Conservation (phyloP, 2,888 invertebrate species). For the Xiphydria camelus region DNA sequence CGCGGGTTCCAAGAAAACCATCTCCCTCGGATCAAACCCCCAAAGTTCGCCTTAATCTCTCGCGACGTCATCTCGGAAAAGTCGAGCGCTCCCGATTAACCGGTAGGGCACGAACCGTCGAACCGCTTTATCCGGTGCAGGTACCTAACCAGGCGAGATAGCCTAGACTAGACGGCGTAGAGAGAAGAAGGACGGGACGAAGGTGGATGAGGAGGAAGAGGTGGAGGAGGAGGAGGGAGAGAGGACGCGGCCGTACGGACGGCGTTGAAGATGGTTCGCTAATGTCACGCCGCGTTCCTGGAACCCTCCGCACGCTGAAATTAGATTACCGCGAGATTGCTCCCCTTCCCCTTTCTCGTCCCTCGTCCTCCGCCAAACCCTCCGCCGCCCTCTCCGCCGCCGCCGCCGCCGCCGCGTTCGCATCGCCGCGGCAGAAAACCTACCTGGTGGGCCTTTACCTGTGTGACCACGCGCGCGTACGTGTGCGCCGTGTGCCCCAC, state of each 20-base stretch:
- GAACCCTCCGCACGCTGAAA: slow-evolving; percentile 54
- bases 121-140: slow-evolving; percentile 40
- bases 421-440: slow-evolving; percentile 22
- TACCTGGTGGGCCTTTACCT: slow-evolving; percentile 30
- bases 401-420: slow-evolving; percentile 19
- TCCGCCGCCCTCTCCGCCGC: slow-evolving; percentile 12
- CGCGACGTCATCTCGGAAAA: too few relatives aligned
- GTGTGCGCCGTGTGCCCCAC: too few relatives aligned
- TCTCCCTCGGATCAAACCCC: too few relatives aligned
- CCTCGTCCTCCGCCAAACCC: slow-evolving; percentile 20
- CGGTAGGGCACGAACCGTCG: too few relatives aligned
- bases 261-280: slow-evolving; percentile 39
- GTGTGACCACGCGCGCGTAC: not conserved
- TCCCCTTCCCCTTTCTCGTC: slow-evolving; percentile 35
- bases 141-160: slow-evolving; percentile 24
- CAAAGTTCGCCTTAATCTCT: too few relatives aligned
- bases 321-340: slow-evolving; percentile 56
- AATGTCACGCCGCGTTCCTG: slow-evolving; percentile 53
- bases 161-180: not conserved
- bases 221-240: slow-evolving; percentile 21
- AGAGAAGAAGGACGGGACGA: not conserved
- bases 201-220: slow-evolving; percentile 14
- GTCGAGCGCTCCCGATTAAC: slow-evolving; percentile 32
- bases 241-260: slow-evolving; percentile 12
- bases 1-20: too few relatives aligned